Percentiles rank a stretch among this genome's conserved stretches.
These are phyloP conservation scores for Urosaurus nigricauda DNA, from an alignment of 2,797 vertebrate species.

Conservation along the genomic window DNA sequence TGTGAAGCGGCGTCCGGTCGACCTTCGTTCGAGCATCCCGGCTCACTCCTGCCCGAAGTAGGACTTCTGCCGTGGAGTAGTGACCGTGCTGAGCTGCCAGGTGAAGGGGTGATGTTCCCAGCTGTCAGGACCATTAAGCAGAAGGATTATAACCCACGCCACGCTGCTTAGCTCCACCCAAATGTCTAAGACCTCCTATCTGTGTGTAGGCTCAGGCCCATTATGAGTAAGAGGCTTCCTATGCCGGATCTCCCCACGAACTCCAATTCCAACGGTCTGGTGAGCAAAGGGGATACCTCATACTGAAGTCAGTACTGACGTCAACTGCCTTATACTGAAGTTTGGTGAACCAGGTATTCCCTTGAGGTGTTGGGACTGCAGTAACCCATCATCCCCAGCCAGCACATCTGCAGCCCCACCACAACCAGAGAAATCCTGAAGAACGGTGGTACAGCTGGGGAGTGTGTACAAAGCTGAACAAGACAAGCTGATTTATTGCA, in stretches of 20 bases:
- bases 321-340: neutral
- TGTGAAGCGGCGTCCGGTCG: constrained; percentile 92
- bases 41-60: constrained; percentile 92
- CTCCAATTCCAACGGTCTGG: neutral
- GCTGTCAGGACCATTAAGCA: constrained; percentile 65
- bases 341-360: neutral
- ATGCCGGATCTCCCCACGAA: neutral
- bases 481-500: too few species aligned
- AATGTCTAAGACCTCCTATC: too few species aligned
- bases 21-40: constrained; percentile 94
- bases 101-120: constrained; percentile 93
- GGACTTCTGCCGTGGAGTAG: constrained; percentile 91
- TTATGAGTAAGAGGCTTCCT: too few species aligned
- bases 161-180: fast-evolving
- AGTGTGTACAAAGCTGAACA: neutral
- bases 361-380: neutral
- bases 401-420: neutral
- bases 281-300: neutral
- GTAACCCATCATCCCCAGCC: neutral
- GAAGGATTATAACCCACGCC: neutral
- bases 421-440: neutral
- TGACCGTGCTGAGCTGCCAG: constrained; percentile 92
- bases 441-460: neutral
- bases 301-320: neutral
- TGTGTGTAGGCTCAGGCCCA: too few species aligned